phyloP scores from a whole-genome alignment of 2,113 vertebrate species.

The Synchiropus splendidus region DNA sequence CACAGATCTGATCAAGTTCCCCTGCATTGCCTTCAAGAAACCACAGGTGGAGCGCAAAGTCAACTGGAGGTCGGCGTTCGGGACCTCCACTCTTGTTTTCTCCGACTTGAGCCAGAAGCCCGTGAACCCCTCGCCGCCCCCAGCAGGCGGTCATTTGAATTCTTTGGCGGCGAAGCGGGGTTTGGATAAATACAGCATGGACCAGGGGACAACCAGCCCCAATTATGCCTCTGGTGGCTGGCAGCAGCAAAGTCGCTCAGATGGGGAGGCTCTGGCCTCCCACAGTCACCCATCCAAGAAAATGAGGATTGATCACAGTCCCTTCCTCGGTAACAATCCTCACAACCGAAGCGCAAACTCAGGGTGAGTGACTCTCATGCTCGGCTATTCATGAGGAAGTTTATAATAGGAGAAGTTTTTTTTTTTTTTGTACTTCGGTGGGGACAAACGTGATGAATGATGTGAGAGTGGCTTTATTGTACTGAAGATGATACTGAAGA shows the following conservation, averaged over 20 bases:
- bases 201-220: conserved; percentile 54
- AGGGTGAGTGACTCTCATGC: conserved; percentile 43
- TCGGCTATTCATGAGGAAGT: conserved; percentile 48
- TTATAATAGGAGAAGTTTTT: conserved; percentile 49
- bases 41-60: conserved; percentile 76
- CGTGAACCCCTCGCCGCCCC: conserved; percentile 47
- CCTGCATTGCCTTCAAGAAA: conserved; percentile 77
- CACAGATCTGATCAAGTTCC: conserved; percentile 75
- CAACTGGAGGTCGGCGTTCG: conserved; percentile 80
- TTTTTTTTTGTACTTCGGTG: conserved; percentile 3
- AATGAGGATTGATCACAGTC: conserved; percentile 71
- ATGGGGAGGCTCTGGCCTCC: conserved; percentile 52
- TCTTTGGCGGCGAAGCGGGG: conserved; percentile 42
- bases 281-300: conserved; percentile 77
- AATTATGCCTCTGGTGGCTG: conserved; percentile 62
- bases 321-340: conserved; percentile 43
- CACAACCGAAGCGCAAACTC: conserved; percentile 41
- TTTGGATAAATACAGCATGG: conserved; percentile 44
- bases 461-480: background rate
- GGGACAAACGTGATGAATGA: background rate
- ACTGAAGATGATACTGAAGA: background rate
- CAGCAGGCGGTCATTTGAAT: conserved; percentile 9
- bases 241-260: conserved; percentile 44
- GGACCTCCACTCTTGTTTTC: conserved; percentile 79
- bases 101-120: conserved; percentile 69